Conservation (phyloP, 2,113 vertebrate genomes). For the Thinocorus orbignyianus region DNA sequence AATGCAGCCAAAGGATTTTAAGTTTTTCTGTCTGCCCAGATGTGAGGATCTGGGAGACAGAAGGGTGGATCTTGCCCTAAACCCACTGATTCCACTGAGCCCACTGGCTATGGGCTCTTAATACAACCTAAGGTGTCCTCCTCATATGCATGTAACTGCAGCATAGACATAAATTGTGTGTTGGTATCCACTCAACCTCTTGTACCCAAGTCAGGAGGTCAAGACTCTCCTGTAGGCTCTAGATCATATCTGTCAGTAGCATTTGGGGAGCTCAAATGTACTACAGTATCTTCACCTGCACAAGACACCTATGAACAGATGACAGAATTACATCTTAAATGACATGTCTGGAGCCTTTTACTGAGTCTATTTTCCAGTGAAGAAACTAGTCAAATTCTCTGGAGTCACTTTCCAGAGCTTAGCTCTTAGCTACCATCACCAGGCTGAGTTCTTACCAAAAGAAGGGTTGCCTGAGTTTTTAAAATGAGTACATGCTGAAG, state of each 20-base stretch:
- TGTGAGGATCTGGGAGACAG: background rate
- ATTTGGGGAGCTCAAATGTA: background rate
- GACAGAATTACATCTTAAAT: background rate
- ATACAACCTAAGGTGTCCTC: background rate
- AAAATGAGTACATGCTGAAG: background rate
- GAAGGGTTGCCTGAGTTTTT: background rate
- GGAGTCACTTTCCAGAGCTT: background rate
- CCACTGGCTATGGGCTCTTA: background rate
- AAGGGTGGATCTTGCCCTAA: background rate
- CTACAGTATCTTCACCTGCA: background rate
- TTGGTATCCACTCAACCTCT: background rate
- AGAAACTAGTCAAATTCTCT: background rate
- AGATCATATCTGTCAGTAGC: rapidly evolving
- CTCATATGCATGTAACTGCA: background rate
- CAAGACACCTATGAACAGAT: background rate
- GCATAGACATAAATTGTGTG: background rate
- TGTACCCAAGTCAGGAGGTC: background rate
- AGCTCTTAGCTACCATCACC: background rate
- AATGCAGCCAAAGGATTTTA: background rate
- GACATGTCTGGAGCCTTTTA: background rate
- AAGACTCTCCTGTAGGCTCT: background rate
- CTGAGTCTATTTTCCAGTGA: background rate
- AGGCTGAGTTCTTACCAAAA: background rate
- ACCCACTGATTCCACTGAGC: background rate
- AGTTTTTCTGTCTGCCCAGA: background rate